Base-by-base conservation (phyloP, 2,888 invertebrate genomes). In the Crematogaster levior region DNA sequence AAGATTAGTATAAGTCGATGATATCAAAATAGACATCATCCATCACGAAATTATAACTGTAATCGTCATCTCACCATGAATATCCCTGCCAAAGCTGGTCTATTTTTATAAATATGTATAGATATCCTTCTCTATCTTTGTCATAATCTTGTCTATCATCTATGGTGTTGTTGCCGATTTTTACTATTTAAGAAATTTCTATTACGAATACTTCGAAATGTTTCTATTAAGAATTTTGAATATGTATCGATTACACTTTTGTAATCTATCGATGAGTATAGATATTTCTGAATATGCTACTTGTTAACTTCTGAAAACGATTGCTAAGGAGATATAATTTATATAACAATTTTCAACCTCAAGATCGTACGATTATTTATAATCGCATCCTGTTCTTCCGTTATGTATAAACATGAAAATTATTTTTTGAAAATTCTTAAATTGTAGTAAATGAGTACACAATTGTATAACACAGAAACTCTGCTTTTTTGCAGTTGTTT, bases 21-120 rank as follows among this genome's bases (percentile, higher is more conserved):
- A 68, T 53, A 74, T 60, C 58, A 56, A 46, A 43, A 18, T 40
- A 60, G 12, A n/a, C 53, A 70, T 70, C 60, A 53, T 60, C 60
- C n/a, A 34, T 66, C 46, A 53, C 27, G 53, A 58, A 63, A 65
- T 43, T 61, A 74, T 60, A 77, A 51, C 40, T 43, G 27, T 48
- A 82, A 27, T n/a, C 48, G 37, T 77, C n/a, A 82, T 65, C 70
- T 82, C 65, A 53, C 24, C 46, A 70, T 37, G 65, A 24, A 66
- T 61, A 75, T 63, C 24, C 21, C 56, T 77, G 48, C 24, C 53
- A 81, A 84, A 79, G 74, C 83, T 86, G 81, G 81, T 86, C 89
- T 91, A 91, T 91, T 91, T 91, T 91, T 91, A 86, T 91, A 91
- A 85, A 65, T 56, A 77, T 43, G 24, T 66, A 68, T 65, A 84